Base-by-base conservation (phyloP, 2,113 vertebrate species). In the Cephalopholis sonnerati region DNA sequence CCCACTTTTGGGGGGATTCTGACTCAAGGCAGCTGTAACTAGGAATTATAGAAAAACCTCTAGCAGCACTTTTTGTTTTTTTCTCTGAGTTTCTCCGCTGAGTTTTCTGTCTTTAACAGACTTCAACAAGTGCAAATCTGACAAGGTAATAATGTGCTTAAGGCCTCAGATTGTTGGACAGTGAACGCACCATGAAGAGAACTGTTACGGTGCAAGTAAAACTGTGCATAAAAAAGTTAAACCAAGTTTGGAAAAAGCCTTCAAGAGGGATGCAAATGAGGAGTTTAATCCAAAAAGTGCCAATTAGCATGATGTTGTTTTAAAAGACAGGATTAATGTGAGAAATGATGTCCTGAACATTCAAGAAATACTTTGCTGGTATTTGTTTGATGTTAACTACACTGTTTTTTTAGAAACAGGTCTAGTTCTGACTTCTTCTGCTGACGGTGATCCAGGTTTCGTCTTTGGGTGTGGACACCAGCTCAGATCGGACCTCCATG, bases 361-460 rank as follows among this genome's bases (percentile, higher is more conserved):
- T 76, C 10, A 66, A 66, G 2, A 67, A 71, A 83, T 20, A 70
- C 36, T 75, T 17, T 66, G 77, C 57, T 79, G 90, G 32, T 64
- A 48, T 62, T 50, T 81, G 7, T 20, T 70, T 24, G 50, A 8
- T 66, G 46, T 63, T 24, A 46, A 32, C 51, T 18, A 5, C 20
- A 6, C 15, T 12, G 4, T 4, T 7, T 25, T 57, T 7, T 71
- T 59, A 13, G 16, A 55, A 25, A 58, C n/a, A 5, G 7, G 5
- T 36, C 6, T 8, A 6, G 22, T 48, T 77, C 95, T 94, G 97
- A 67, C 87, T 94, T 87, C 97, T 97, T 81, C 95, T 96, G 93
- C 96, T 97, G 83, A 98, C 93, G 0, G 96, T 98, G 91, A 99
- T 96, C 98, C 98, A 99, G 55, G 96, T 97, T 91, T 99, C 98